Evolutionary conservation across 2,113 vertebrate genomes (phyloP).

Genomic region (Uria lomvia): DNA sequence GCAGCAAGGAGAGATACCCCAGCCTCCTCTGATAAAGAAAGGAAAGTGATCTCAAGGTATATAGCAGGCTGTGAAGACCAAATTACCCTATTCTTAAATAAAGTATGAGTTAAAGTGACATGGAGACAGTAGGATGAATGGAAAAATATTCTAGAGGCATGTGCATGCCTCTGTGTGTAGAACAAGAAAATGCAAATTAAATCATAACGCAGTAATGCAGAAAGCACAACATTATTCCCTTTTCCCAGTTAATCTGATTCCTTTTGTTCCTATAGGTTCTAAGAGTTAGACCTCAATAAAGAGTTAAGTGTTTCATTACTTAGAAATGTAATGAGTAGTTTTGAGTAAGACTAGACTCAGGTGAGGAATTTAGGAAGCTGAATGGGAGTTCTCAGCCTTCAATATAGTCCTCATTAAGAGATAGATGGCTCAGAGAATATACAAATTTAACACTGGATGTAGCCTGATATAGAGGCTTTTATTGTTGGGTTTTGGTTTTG

Average conservation of each 20-base stretch:
- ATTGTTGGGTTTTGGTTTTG: background rate
- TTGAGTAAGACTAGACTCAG: background rate
- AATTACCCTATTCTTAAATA: background rate
- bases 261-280: background rate
- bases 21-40: background rate
- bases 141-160: background rate
- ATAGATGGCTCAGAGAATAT: background rate
- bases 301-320: background rate
- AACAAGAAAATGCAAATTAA: background rate
- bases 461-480: background rate
- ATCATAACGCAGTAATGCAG: background rate
- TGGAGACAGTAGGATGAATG: background rate
- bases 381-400: background rate
- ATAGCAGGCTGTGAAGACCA: fast-evolving
- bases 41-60: background rate
- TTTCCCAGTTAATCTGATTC: background rate
- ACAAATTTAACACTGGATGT: background rate
- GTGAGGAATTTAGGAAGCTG: background rate
- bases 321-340: background rate
- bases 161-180: background rate
- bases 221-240: background rate
- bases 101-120: background rate
- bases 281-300: background rate
- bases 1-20: background rate
- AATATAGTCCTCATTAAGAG: background rate